Evolutionary conservation across 2,797 vertebrate genomes (phyloP).

Genomic region (Hypotaenidia okinawae): DNA sequence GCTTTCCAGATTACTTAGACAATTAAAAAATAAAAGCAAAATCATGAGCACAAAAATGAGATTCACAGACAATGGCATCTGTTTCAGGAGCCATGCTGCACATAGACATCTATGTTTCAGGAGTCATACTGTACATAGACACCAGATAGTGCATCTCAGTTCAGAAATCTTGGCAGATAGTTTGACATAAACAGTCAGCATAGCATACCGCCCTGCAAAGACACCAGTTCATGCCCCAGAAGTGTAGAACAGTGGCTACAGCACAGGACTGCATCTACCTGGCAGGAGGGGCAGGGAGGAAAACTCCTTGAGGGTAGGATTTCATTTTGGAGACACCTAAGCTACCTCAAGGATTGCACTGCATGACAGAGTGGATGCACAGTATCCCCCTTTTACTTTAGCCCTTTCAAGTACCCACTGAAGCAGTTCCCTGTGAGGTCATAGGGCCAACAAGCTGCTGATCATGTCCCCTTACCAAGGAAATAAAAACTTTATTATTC

Average conservation of each 20-base stretch:
- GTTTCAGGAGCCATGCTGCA: neutral
- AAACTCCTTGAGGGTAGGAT: neutral
- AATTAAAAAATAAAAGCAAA: neutral
- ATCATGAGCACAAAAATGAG: neutral
- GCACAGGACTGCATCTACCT: neutral
- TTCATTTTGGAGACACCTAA: neutral
- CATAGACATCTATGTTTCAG: neutral
- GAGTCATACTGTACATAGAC: neutral
- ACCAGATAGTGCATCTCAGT: neutral
- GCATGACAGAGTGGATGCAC: rapidly evolving
- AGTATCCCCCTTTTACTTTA: neutral
- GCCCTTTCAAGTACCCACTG: neutral
- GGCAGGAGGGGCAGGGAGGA: neutral
- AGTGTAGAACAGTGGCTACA: neutral
- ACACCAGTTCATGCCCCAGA: neutral
- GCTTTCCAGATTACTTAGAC: neutral
- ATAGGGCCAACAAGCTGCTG: neutral
- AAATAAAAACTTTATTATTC: neutral
- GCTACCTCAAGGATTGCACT: neutral
- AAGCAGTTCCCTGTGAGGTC: neutral
- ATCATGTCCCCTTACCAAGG: neutral
- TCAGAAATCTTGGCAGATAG: neutral
- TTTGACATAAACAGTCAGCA: neutral
- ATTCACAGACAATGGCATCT: neutral
- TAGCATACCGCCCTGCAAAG: neutral